Evolutionary conservation across 2,888 invertebrate species (phyloP).

Genomic region (Hemicrepidius hirtus): DNA sequence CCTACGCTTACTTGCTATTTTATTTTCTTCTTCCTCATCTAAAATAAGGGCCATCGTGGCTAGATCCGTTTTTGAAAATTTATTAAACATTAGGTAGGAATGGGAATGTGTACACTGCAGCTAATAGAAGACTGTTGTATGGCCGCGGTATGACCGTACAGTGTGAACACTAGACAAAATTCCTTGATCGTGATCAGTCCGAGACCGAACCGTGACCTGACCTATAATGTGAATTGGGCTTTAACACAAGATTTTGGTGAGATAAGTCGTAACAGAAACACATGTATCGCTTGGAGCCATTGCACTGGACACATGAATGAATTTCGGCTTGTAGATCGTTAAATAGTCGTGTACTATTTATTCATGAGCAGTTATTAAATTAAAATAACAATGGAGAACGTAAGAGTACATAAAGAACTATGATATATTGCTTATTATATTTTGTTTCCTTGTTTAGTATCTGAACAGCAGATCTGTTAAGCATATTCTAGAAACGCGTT

Average conservation of each 20-base stretch:
- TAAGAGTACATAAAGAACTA: constrained; percentile 28
- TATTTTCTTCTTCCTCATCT: too few relatives aligned
- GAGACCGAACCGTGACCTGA: too few relatives aligned
- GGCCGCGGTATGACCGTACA: too few relatives aligned
- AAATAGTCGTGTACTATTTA: constrained; percentile 44
- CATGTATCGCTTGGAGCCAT: constrained; percentile 12
- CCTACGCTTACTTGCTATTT: too few relatives aligned
- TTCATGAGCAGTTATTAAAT: constrained; percentile 55
- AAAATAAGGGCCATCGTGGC: too few relatives aligned
- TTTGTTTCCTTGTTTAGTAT: constrained; percentile 39
- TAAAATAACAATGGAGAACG: constrained; percentile 55
- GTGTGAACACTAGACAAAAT: too few relatives aligned
- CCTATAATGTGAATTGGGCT: too few relatives aligned
- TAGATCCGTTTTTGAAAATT: too few relatives aligned
- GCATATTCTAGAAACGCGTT: constrained; percentile 17
- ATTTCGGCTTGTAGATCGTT: constrained; percentile 30
- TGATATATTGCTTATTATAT: constrained; percentile 42
- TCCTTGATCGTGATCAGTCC: too few relatives aligned
- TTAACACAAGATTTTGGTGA: constrained; percentile 40
- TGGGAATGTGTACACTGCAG: too few relatives aligned
- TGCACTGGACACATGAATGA: constrained; percentile 31
- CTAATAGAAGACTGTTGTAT: too few relatives aligned
- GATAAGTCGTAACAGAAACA: constrained; percentile 24
- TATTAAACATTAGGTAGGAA: too few relatives aligned
- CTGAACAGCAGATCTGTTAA: constrained; percentile 19